Evolutionary conservation across 2,113 vertebrate genomes (phyloP), one percentile per base, ranked within the genome.

Genomic region (Bagarius yarrelli): DNA sequence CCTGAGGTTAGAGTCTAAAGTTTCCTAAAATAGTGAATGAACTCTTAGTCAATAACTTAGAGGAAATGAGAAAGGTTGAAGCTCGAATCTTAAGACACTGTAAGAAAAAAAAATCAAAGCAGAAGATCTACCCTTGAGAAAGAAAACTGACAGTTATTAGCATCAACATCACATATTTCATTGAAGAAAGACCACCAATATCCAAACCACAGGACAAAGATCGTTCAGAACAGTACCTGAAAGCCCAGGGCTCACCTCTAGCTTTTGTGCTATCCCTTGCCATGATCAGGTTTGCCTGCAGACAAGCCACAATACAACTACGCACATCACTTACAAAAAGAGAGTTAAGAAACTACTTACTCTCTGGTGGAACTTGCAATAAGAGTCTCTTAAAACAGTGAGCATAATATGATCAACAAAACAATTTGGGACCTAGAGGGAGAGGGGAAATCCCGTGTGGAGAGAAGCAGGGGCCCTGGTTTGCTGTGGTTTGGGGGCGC

Each of bases 1-100:
- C 93, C 89, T 94, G 93, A 95, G 90, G 91, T 93, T 91, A 94
- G 91, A 95, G 91, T 93, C 95, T 96, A 95, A 87, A 95, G 94
- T 92, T 93, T 95, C 95, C 96, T 67, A 70, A 30, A 74, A 71
- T 82, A 57, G 81, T 70, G 72, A 87, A 77, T 73, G 55, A 77
- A 67, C 60, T 70, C 82, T 83, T 83, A 84, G 83, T 83, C 84
- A 83, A 85, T 56, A 85, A 85, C 69, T 63, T 74, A 74, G 64
- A 73, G 80, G 63, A 81, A 80, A 77, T 53, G 78, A 57, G 88
- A 89, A 83, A 79, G 83, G 88, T 89, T 89, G 89, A 86, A 88
- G 84, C 90, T 92, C 85, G 73, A 88, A 78, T 89, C 87, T 90
- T 78, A 79, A 86, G 56, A 86, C 78, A 83, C 55, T 79, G 70